These are phyloP conservation scores for Pantherophis guttatus DNA, from an alignment of 2,113 vertebrate species.

Conservation along the genomic window DNA sequence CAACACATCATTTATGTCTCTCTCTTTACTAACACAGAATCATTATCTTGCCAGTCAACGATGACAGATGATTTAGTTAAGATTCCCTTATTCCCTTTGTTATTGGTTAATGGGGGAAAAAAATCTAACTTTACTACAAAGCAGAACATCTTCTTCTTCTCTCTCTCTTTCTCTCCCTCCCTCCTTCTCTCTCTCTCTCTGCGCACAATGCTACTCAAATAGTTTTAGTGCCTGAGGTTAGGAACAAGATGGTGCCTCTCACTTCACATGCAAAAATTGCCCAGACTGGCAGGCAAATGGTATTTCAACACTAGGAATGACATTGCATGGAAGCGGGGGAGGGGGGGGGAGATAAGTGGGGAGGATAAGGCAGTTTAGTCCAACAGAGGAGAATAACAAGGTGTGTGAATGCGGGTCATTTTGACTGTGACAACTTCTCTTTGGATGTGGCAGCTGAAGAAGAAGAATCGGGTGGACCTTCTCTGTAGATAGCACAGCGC, in stretches of 20 bases:
- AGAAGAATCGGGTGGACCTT: not conserved
- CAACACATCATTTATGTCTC: conserved; percentile 19
- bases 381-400: not conserved
- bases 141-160: not conserved
- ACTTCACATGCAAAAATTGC: not conserved
- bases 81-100: not conserved
- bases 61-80: conserved; percentile 6
- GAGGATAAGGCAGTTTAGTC: not conserved
- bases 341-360: too few relatives aligned
- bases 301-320: not conserved
- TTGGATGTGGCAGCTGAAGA: not conserved
- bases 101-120: fast-evolving
- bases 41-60: conserved; percentile 15
- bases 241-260: not conserved
- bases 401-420: not conserved
- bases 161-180: not conserved
- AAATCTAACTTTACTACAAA: not conserved
- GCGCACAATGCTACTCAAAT: not conserved
- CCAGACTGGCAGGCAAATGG: not conserved
- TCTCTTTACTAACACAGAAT: not conserved
- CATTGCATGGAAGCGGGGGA: not conserved
- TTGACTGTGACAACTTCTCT: not conserved
- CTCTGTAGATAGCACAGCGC: not conserved
- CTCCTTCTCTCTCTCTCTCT: not conserved
- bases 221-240: not conserved